A percentile compares a stretch with the other conserved stretches of the same genome.
Conservation (phyloP, 2,113 vertebrate species). For the Raja brachyura region DNA sequence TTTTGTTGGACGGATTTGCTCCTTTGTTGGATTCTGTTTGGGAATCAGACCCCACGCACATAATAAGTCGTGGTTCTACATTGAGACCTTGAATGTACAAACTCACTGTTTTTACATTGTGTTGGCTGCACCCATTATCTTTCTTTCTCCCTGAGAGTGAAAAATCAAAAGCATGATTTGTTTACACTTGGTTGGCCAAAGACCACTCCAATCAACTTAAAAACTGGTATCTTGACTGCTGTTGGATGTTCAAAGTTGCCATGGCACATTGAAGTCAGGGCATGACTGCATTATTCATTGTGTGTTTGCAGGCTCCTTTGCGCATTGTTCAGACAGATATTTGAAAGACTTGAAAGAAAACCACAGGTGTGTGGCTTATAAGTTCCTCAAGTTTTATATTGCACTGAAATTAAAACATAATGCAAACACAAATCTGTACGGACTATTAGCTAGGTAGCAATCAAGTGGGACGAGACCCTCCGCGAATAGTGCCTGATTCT, state of each 20-base stretch:
- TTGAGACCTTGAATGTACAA: neutral
- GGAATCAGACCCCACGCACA: neutral
- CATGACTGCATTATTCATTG: too few species aligned
- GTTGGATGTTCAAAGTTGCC: neutral
- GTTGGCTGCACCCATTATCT: too few species aligned
- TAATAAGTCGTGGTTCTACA: neutral
- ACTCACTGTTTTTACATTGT: neutral
- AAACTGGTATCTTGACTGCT: neutral
- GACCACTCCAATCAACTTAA: neutral
- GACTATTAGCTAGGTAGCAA: neutral
- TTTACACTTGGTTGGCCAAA: neutral
- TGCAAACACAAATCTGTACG: neutral
- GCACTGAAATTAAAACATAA: too few species aligned
- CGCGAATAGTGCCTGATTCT: neutral
- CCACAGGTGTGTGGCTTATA: too few species aligned
- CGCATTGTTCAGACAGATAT: too few species aligned
- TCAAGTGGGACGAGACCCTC: neutral
- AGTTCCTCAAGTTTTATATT: too few species aligned
- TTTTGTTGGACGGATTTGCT: neutral
- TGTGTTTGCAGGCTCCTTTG: too few species aligned
- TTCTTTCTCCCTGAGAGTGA: neutral
- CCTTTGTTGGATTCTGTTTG: neutral
- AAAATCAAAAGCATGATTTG: neutral
- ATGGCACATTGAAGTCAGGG: neutral
- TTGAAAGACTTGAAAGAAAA: too few species aligned